phyloP scores from a whole-genome alignment of 2,888 invertebrate species.

The Lasius fuliginosus region DNA sequence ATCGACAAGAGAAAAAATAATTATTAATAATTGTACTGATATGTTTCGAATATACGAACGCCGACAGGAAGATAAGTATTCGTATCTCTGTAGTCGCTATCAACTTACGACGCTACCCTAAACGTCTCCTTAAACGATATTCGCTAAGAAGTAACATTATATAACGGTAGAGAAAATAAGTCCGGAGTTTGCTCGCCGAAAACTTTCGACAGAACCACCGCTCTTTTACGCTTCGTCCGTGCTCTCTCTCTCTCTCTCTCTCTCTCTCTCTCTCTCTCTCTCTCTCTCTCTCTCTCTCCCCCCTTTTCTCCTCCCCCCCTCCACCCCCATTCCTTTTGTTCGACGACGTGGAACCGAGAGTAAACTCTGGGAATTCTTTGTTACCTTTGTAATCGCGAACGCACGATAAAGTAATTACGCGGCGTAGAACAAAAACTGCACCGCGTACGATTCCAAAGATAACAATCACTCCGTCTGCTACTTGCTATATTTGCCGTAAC shows the following conservation, averaged over 20 bases:
- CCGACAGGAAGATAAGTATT: conserved; percentile 62
- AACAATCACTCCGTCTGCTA: conserved; percentile 35
- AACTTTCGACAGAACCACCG: conserved; percentile 36
- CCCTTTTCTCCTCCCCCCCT: background rate
- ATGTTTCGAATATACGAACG: conserved; percentile 40
- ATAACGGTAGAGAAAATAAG: conserved; percentile 41
- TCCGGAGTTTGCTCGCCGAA: conserved; percentile 26
- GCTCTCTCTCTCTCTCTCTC: background rate
- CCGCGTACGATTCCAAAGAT: conserved; percentile 48
- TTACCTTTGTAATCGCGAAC: conserved; percentile 55
- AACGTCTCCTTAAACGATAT: background rate
- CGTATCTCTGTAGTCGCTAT: conserved; percentile 23
- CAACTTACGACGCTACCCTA: background rate
- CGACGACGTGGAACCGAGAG: conserved; percentile 46
- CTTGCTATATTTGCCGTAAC: conserved; percentile 2
- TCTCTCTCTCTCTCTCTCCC: background rate
- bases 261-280: background rate
- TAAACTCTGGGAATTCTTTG: conserved; percentile 51
- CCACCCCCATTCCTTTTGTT: conserved; percentile 49
- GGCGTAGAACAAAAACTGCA: conserved; percentile 47
- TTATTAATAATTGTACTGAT: conserved; percentile 40
- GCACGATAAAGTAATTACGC: conserved; percentile 51
- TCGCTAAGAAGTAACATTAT: conserved; percentile 31
- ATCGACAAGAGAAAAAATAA: conserved; percentile 55
- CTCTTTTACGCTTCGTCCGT: background rate